Conservation (phyloP, 2,888 invertebrate genomes). For the Hydriomena furcata region DNA sequence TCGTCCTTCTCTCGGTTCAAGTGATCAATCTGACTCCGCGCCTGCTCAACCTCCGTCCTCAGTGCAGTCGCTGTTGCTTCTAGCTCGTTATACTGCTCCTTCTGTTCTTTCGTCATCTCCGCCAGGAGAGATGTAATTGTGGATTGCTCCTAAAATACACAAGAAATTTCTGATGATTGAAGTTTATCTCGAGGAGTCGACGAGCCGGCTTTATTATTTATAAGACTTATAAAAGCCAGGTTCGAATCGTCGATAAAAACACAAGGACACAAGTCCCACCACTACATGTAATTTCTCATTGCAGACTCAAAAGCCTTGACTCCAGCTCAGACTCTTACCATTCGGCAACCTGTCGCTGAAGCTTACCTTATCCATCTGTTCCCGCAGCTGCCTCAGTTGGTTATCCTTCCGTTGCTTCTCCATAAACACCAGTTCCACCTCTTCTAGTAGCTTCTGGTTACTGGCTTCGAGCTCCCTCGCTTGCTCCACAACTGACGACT, state of each 20-base stretch:
- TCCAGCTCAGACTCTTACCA: too few species aligned
- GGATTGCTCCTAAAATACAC: constrained; percentile 79
- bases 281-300: too few species aligned
- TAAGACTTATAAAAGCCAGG: too few species aligned
- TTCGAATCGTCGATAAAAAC: too few species aligned
- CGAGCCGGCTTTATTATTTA: too few species aligned
- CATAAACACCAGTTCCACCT: constrained; percentile 87
- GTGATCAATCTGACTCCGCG: constrained; percentile 85
- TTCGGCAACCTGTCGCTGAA: background rate
- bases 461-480: constrained; percentile 78
- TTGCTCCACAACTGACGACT: constrained; percentile 86
- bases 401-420: constrained; percentile 87
- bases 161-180: too few species aligned
- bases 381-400: constrained; percentile 85
- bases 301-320: too few species aligned
- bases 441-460: constrained; percentile 84
- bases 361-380: constrained; percentile 86
- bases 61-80: constrained; percentile 75
- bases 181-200: too few species aligned
- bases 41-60: constrained; percentile 81
- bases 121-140: constrained; percentile 85
- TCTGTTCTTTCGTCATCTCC: constrained; percentile 85
- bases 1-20: constrained; percentile 86
- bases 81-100: constrained; percentile 78
- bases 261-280: too few species aligned